phyloP scores from a whole-genome alignment of 2,888 invertebrate genomes.

The Crioceris asparagi region DNA sequence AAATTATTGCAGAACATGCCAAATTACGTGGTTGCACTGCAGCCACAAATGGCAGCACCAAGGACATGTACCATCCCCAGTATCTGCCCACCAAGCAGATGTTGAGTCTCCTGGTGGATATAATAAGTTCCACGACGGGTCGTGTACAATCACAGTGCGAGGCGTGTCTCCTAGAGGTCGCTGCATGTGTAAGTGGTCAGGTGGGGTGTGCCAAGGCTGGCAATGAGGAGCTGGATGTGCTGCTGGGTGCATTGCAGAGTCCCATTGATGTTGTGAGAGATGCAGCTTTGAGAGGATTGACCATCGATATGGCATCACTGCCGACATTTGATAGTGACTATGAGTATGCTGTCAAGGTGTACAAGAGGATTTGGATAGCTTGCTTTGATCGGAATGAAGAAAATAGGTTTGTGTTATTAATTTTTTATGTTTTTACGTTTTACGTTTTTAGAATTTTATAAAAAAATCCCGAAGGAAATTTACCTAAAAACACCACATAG shows the following conservation, averaged over 20 bases:
- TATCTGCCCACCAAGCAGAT: constrained; percentile 74
- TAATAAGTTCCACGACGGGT: constrained; percentile 60
- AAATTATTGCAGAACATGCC: constrained; percentile 63
- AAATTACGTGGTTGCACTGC: constrained; percentile 43
- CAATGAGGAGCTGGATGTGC: constrained; percentile 60
- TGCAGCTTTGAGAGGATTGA: constrained; percentile 64
- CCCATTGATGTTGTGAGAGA: constrained; percentile 64
- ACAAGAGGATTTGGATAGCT: constrained; percentile 72
- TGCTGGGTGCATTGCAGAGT: constrained; percentile 68
- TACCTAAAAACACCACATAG: too few species aligned
- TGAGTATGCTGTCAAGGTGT: constrained; percentile 49
- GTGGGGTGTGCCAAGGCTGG: constrained; percentile 51
- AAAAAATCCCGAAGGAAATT: too few species aligned
- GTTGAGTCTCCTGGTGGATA: constrained; percentile 65
- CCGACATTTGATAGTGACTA: constrained; percentile 48
- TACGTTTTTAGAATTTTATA: too few species aligned
- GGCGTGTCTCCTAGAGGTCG: constrained; percentile 70
- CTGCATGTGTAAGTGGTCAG: constrained; percentile 60
- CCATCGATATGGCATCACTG: constrained; percentile 51
- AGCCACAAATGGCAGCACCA: constrained; percentile 35
- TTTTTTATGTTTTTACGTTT: too few species aligned
- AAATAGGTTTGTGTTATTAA: too few species aligned
- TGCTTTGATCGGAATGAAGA: constrained; percentile 69
- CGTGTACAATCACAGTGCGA: constrained; percentile 69
- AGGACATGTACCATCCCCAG: constrained; percentile 57